phyloP scores from a whole-genome alignment of 2,113 vertebrate species.

The Tautogolabrus adspersus region DNA sequence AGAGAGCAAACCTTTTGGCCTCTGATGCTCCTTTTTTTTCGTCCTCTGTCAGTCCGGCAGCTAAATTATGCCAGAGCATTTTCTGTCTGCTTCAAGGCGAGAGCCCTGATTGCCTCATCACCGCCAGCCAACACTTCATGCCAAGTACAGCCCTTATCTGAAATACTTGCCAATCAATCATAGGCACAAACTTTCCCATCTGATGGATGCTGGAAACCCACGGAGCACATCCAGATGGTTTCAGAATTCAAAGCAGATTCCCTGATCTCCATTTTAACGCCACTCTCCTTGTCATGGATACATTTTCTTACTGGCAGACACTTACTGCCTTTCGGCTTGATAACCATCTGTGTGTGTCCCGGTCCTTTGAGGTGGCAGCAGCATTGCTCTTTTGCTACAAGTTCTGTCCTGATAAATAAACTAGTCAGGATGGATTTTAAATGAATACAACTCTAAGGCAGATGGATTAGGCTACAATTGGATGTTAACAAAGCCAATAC shows the following conservation, averaged over 20 bases:
- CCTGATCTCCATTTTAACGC: slow-evolving; percentile 46
- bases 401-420: slow-evolving; percentile 25
- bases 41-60: slow-evolving; percentile 35
- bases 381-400: slow-evolving; percentile 25
- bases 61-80: slow-evolving; percentile 68
- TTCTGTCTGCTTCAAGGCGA: slow-evolving; percentile 66
- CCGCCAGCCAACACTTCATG: slow-evolving; percentile 58
- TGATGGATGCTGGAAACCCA: slow-evolving; percentile 61
- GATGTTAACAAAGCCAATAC: slow-evolving; percentile 23
- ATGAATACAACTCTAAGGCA: slow-evolving; percentile 47
- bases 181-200: slow-evolving; percentile 57
- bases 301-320: slow-evolving; percentile 39
- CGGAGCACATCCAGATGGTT: slow-evolving; percentile 61
- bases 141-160: slow-evolving; percentile 65
- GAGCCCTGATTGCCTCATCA: slow-evolving; percentile 75
- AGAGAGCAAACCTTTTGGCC: slow-evolving; percentile 42
- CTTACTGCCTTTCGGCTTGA: slow-evolving; percentile 44
- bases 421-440: slow-evolving; percentile 8
- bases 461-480: slow-evolving; percentile 11
- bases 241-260: slow-evolving; percentile 51
- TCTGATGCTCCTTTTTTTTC: slow-evolving; percentile 36
- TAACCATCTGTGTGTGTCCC: slow-evolving; percentile 37
- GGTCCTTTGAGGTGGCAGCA: slow-evolving; percentile 24
- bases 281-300: not conserved
- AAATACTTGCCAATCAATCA: slow-evolving; percentile 80